Evolutionary conservation across 2,888 invertebrate species (phyloP).

Genomic region (Lithophane semibrunnea): DNA sequence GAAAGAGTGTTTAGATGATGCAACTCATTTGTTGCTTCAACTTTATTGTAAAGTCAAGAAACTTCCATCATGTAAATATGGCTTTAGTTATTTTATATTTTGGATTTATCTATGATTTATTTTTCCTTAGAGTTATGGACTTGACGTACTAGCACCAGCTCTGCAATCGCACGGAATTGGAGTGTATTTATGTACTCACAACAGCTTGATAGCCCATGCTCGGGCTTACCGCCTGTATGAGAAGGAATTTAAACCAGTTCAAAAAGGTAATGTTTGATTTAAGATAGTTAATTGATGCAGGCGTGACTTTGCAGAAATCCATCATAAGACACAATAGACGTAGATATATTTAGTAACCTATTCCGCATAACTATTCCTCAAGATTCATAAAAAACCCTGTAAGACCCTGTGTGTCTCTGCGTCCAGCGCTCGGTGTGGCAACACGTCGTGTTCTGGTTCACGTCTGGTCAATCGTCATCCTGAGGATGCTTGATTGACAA

Average conservation of each 20-base stretch:
- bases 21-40: neutral
- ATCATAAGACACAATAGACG: too few species aligned
- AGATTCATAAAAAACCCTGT: too few species aligned
- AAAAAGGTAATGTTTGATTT: conserved; percentile 82
- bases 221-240: conserved; percentile 91
- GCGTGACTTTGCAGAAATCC: too few species aligned
- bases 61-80: neutral
- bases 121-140: conserved; percentile 85
- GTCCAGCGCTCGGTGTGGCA: too few species aligned
- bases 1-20: neutral
- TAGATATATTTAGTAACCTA: too few species aligned
- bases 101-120: too few species aligned
- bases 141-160: conserved; percentile 88
- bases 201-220: conserved; percentile 92
- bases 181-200: conserved; percentile 91
- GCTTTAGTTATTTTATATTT: neutral
- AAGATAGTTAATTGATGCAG: too few species aligned
- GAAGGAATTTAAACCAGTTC: conserved; percentile 86
- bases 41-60: neutral
- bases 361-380: too few species aligned
- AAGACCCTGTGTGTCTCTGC: too few species aligned
- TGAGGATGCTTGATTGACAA: too few species aligned
- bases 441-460: too few species aligned
- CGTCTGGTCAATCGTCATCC: too few species aligned
- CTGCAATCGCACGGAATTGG: conserved; percentile 85